Conservation (phyloP, 2,113 vertebrate genomes). For the Chaenocephalus aceratus region DNA sequence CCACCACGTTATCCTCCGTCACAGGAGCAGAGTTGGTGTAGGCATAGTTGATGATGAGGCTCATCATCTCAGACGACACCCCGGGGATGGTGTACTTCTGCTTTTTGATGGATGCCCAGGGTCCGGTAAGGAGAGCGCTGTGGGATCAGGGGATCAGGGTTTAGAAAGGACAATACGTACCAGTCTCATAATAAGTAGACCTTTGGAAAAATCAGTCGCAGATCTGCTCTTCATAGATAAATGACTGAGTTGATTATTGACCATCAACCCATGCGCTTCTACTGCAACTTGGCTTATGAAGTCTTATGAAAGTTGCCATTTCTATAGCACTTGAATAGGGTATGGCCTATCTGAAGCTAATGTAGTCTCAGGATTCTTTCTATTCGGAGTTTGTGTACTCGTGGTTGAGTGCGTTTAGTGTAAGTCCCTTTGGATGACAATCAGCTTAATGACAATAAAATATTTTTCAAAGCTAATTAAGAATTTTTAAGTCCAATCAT, state of each 20-base stretch:
- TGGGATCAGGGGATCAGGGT: background rate
- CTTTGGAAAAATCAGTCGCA: background rate
- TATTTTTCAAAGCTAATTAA: background rate
- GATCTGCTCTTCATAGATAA: background rate
- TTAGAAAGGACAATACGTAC: background rate
- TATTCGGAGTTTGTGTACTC: no score
- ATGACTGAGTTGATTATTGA: background rate
- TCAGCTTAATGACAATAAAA: no score
- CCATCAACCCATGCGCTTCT: background rate
- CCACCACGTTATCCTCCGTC: conserved; percentile 81
- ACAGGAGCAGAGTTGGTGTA: conserved; percentile 60
- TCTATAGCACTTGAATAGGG: no score
- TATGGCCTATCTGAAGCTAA: no score
- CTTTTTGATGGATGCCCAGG: background rate
- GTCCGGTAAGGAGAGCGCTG: conserved; percentile 39
- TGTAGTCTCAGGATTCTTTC: no score
- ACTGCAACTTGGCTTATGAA: no score
- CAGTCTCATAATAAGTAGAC: background rate
- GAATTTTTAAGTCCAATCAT: background rate
- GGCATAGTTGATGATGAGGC: conserved; percentile 36
- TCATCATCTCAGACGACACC: conserved; percentile 28
- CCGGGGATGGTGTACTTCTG: conserved; percentile 3
- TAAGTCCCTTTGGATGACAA: no score
- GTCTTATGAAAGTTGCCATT: no score
- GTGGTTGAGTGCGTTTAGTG: no score